These are phyloP conservation scores for Chaetorhynchus papuensis DNA, from an alignment of 2,113 vertebrate genomes.

Conservation along the genomic window DNA sequence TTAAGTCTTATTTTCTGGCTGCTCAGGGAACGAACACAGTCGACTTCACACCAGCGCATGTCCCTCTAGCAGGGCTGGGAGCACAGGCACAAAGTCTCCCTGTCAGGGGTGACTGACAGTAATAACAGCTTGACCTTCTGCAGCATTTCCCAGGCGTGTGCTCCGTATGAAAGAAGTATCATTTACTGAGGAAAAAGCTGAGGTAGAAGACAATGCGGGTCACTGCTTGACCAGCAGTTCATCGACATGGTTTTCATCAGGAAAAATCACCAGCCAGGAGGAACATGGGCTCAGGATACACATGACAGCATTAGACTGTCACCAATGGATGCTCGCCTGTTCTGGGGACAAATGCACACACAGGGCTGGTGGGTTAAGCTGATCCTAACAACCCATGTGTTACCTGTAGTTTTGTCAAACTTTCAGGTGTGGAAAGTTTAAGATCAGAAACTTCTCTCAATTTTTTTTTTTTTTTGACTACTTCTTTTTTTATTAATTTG, in stretches of 20 bases:
- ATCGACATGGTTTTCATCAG: not conserved
- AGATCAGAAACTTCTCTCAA: not conserved
- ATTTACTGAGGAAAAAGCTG: not conserved
- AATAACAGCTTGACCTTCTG: not conserved
- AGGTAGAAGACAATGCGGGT: not conserved
- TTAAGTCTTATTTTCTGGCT: conserved; percentile 16
- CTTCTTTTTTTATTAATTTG: not conserved
- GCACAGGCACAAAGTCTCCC: not conserved
- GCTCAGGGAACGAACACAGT: not conserved
- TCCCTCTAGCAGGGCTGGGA: not conserved
- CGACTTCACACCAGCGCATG: not conserved
- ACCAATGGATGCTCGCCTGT: fast-evolving
- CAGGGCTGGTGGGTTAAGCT: not conserved
- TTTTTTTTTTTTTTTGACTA: not conserved
- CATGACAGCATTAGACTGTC: not conserved
- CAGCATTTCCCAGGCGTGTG: not conserved
- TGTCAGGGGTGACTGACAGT: not conserved
- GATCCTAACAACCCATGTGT: not conserved
- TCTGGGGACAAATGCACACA: not conserved
- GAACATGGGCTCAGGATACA: not conserved
- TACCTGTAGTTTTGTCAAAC: not conserved
- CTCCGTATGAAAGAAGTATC: not conserved
- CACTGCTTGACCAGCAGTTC: not conserved
- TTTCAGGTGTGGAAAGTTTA: not conserved
- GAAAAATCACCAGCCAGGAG: not conserved